Percentiles rank a stretch among this genome's conserved stretches.
These are phyloP conservation scores for Neria commutata DNA, from an alignment of 2,888 invertebrate species.

Conservation along the genomic window DNA sequence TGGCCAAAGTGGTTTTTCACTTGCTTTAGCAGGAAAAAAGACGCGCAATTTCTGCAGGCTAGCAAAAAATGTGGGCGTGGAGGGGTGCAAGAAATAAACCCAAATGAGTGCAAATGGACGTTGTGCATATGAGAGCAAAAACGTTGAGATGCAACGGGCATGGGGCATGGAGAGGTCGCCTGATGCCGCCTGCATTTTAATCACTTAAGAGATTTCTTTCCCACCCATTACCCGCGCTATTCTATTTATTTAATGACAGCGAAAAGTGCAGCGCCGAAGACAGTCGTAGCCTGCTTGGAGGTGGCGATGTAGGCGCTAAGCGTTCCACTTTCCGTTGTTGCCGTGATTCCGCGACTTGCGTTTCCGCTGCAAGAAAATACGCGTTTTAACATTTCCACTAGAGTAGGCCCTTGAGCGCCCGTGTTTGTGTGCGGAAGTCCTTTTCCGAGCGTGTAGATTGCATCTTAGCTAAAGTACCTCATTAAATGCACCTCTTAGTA, in stretches of 20 bases:
- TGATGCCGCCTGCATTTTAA: conserved; percentile 43
- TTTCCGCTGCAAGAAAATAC: conserved; percentile 23
- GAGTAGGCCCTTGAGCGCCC: conserved; percentile 31
- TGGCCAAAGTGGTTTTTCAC: conserved; percentile 61
- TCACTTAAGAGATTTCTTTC: conserved; percentile 47
- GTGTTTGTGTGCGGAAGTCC: conserved; percentile 8
- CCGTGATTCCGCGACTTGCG: conserved; percentile 7
- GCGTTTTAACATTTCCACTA: conserved; percentile 39
- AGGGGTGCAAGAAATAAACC: conserved; percentile 6
- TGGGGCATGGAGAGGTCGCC: no score
- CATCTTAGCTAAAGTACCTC: not conserved
- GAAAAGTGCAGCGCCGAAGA: conserved; percentile 40
- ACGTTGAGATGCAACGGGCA: not conserved
- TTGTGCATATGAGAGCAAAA: not conserved
- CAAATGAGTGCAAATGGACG: conserved; percentile 9
- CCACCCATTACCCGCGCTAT: conserved; percentile 27
- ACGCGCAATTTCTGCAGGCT: conserved; percentile 30
- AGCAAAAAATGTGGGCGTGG: conserved; percentile 21
- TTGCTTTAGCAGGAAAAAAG: conserved; percentile 56
- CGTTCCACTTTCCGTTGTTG: conserved; percentile 12
- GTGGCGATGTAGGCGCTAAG: not conserved
- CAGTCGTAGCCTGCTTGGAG: not conserved
- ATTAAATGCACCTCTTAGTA: no score
- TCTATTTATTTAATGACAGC: conserved; percentile 52
- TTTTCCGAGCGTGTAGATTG: not conserved